Conservation (phyloP, 2,888 invertebrate species). For the Matsumyia berberina region DNA sequence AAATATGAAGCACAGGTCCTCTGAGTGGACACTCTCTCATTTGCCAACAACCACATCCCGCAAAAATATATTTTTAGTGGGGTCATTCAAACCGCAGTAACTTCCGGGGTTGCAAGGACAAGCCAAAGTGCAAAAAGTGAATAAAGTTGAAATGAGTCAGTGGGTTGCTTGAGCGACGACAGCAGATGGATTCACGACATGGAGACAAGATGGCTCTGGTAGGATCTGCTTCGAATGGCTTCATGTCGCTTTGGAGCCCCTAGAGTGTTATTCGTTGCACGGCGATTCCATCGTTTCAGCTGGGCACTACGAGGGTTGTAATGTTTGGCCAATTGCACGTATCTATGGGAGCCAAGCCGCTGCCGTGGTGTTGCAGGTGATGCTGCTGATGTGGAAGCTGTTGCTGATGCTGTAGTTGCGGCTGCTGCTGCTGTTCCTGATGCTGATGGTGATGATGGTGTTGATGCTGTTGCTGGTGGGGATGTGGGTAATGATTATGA, state of each 20-base stretch:
- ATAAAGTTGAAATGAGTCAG: slow-evolving; percentile 46
- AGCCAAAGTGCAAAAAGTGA: slow-evolving; percentile 61
- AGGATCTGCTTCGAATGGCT: slow-evolving; percentile 50
- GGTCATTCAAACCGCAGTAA: slow-evolving; percentile 68
- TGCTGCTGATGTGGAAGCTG: slow-evolving; percentile 59
- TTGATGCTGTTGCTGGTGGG: slow-evolving; percentile 81
- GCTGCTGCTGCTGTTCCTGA: slow-evolving; percentile 77
- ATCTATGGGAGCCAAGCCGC: slow-evolving; percentile 76
- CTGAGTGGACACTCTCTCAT: slow-evolving; percentile 48
- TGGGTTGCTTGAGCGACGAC: slow-evolving; percentile 6
- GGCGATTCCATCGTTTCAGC: slow-evolving; percentile 79
- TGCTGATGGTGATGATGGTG: slow-evolving; percentile 79
- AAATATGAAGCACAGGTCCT: slow-evolving; percentile 59
- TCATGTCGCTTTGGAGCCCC: slow-evolving; percentile 52
- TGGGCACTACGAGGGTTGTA: slow-evolving; percentile 82
- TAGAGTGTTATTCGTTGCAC: slow-evolving; percentile 59
- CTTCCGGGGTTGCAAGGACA: slow-evolving; percentile 66
- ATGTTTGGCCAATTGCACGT: slow-evolving; percentile 82
- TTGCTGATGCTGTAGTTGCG: slow-evolving; percentile 72
- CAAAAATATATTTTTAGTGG: slow-evolving; percentile 43
- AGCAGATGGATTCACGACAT: slow-evolving; percentile 33
- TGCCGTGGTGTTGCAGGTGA: slow-evolving; percentile 65
- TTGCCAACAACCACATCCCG: slow-evolving; percentile 71
- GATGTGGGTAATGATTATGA: slow-evolving; percentile 75
- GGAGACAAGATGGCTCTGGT: slow-evolving; percentile 43